These are phyloP conservation scores for Echeneis naucrates DNA, from an alignment of 2,797 vertebrate genomes.

Conservation along the genomic window DNA sequence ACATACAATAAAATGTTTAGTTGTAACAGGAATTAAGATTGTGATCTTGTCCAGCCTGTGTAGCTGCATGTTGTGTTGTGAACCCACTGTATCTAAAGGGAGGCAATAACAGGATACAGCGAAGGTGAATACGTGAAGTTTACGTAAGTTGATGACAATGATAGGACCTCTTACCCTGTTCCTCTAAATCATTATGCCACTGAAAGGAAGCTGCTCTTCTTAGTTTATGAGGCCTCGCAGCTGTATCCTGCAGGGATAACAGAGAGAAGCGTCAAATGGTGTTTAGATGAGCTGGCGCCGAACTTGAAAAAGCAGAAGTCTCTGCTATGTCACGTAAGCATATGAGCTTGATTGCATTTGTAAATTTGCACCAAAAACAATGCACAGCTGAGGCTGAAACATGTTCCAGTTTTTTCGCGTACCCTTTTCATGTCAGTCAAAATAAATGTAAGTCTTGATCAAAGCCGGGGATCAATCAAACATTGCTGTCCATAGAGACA, in stretches of 20 bases:
- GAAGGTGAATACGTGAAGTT: slow-evolving; percentile 38
- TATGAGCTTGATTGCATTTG: neutral
- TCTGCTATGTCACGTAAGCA: neutral
- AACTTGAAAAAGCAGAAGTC: neutral
- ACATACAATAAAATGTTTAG: neutral
- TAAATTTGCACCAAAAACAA: neutral
- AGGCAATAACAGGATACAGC: slow-evolving; percentile 8
- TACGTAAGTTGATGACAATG: slow-evolving; percentile 4
- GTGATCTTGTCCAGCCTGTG: neutral
- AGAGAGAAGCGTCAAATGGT: slow-evolving; percentile 26
- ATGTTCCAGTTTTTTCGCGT: neutral
- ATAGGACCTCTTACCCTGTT: slow-evolving; percentile 69
- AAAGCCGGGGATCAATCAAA: neutral
- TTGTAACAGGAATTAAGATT: neutral
- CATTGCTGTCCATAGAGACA: neutral
- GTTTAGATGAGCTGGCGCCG: neutral
- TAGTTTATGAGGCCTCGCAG: slow-evolving; percentile 90
- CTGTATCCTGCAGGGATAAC: slow-evolving; percentile 85
- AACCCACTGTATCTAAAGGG: neutral
- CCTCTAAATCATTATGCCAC: slow-evolving; percentile 75
- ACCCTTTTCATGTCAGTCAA: neutral
- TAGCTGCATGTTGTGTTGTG: slow-evolving; percentile 2
- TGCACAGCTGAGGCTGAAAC: neutral
- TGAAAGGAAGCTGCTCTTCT: slow-evolving; percentile 82
- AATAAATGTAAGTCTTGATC: too few relatives aligned